Conservation (phyloP, 2,113 vertebrate species). For the Paradoxurus hermaphroditus region DNA sequence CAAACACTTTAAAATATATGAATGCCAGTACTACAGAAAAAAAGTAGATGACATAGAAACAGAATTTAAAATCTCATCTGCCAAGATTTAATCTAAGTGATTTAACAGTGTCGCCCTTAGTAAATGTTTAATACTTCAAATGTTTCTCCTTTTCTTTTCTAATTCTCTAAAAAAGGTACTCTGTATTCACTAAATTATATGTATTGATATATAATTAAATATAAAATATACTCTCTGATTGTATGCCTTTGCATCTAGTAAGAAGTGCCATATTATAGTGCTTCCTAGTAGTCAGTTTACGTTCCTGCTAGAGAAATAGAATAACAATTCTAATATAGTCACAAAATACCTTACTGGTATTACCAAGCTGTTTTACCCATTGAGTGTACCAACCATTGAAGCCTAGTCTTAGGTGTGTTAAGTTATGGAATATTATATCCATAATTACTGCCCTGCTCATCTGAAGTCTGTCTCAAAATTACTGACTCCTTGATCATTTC, state of each 20-base stretch:
- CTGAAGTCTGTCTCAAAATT: neutral
- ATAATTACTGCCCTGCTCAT: neutral
- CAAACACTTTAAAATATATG: neutral
- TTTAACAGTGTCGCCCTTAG: neutral
- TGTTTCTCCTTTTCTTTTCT: conserved; percentile 28
- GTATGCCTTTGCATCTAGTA: neutral
- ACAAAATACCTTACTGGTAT: neutral
- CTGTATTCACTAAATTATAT: conserved; percentile 1
- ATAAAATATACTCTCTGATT: neutral
- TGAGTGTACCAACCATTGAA: neutral
- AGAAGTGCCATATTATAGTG: neutral
- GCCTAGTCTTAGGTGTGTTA: neutral
- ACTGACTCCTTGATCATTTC: conserved; percentile 56
- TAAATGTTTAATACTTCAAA: conserved; percentile 7
- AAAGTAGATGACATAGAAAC: neutral
- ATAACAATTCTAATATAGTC: conserved; percentile 3
- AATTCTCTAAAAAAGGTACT: conserved; percentile 8
- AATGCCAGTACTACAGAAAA: conserved; percentile 14
- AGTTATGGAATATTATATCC: conserved; percentile 17
- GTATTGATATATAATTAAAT: conserved; percentile 18
- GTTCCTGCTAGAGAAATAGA: conserved; percentile 15
- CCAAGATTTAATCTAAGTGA: neutral
- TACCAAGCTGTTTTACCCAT: conserved; percentile 5
- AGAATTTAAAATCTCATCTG: conserved; percentile 40
- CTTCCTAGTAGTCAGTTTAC: conserved; percentile 20